Conservation (phyloP, 2,113 vertebrate genomes). For the Cynopterus brachyotis region DNA sequence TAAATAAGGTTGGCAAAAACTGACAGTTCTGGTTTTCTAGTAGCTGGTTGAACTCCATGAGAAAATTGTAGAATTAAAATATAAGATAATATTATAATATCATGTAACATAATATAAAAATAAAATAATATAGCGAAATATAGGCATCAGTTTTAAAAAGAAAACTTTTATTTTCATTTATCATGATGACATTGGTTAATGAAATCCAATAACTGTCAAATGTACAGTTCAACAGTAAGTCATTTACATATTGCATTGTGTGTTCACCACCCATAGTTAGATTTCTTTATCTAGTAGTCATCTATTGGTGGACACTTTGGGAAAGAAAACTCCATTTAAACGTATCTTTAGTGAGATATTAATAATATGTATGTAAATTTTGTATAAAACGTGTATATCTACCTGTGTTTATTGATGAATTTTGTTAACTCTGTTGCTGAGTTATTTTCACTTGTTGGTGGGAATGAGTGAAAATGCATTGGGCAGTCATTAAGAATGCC, state of each 20-base stretch:
- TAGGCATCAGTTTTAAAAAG: not conserved
- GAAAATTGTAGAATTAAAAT: not conserved
- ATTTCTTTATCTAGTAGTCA: too few species aligned
- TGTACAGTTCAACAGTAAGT: too few species aligned
- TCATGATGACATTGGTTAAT: too few species aligned
- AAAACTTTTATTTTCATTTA: not conserved
- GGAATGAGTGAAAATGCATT: not conserved
- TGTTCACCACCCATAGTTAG: too few species aligned
- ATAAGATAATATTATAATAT: not conserved
- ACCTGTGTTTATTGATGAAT: not conserved
- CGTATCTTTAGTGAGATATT: not conserved
- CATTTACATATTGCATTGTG: too few species aligned
- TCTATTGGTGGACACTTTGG: too few species aligned
- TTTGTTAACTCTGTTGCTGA: not conserved
- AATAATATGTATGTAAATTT: not conserved
- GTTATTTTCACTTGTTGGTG: not conserved
- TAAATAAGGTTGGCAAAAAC: not conserved
- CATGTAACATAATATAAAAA: not conserved
- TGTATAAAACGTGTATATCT: not conserved
- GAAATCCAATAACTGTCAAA: too few species aligned
- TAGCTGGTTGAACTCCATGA: not conserved
- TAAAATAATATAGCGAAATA: not conserved
- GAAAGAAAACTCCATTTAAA: not conserved
- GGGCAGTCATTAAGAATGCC: not conserved
- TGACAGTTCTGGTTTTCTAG: not conserved